A percentile compares a stretch with the other conserved stretches of the same genome.
These are phyloP conservation scores for Lycophotia porphyrea DNA, from an alignment of 2,888 invertebrate species.

Conservation along the genomic window DNA sequence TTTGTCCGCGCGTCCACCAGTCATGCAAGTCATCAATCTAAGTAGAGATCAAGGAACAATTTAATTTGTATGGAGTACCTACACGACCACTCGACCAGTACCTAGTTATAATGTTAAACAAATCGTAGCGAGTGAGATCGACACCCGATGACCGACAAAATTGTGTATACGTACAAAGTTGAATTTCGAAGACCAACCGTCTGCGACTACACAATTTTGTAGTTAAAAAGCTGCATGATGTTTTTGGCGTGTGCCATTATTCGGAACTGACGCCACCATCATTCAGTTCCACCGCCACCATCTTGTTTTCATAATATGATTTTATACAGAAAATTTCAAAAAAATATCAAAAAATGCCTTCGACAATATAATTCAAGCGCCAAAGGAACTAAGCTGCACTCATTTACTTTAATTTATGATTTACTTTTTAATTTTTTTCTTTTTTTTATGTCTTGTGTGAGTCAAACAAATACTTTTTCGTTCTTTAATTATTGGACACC, in stretches of 20 bases:
- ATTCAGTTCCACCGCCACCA: too few species aligned
- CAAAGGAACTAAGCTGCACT: too few species aligned
- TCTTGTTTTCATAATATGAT: neutral
- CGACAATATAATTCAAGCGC: too few species aligned
- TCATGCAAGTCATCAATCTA: slow-evolving; percentile 59
- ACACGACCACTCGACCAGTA: neutral
- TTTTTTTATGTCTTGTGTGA: too few species aligned
- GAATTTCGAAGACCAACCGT: neutral
- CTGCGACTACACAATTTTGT: neutral
- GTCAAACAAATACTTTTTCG: too few species aligned
- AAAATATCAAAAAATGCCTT: neutral
- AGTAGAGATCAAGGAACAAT: slow-evolving; percentile 51
- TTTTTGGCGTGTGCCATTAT: neutral
- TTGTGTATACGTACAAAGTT: neutral
- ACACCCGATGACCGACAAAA: slow-evolving; percentile 1
- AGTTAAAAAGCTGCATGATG: neutral
- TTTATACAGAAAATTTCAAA: neutral
- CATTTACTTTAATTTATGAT: too few species aligned
- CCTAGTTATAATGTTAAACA: neutral
- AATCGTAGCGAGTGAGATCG: neutral
- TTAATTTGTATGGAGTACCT: slow-evolving; percentile 31
- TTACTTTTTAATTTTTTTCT: too few species aligned
- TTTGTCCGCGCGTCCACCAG: slow-evolving; percentile 42
- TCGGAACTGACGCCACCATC: neutral
- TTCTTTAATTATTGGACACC: too few species aligned